These are phyloP conservation scores for Dasyurus viverrinus DNA, from an alignment of 2,113 vertebrate species.

Conservation along the genomic window DNA sequence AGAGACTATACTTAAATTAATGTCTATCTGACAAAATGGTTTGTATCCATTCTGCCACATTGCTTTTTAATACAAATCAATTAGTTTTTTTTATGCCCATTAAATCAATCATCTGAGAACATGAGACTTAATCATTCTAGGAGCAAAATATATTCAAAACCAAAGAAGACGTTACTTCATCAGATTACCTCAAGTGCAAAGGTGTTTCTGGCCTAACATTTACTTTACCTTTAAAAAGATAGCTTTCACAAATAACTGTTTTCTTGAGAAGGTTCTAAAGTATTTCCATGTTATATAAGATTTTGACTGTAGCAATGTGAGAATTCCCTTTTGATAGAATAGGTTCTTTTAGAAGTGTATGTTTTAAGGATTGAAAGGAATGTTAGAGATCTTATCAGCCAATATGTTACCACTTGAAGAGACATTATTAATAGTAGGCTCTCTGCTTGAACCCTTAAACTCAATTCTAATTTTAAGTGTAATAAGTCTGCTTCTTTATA, in stretches of 20 bases:
- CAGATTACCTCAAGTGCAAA: too few relatives aligned
- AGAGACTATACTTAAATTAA: not conserved
- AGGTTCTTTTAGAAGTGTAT: not conserved
- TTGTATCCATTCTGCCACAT: not conserved
- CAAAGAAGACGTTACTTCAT: not conserved
- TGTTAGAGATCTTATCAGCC: not conserved
- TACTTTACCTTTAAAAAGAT: not conserved
- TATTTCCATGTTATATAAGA: not conserved
- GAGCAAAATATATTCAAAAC: too few relatives aligned
- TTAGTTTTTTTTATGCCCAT: not conserved
- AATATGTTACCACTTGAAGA: not conserved
- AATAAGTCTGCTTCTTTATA: not conserved
- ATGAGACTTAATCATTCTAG: too few relatives aligned
- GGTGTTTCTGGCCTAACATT: not conserved
- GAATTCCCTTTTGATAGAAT: not conserved
- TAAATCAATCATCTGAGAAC: not conserved
- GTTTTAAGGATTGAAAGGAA: not conserved
- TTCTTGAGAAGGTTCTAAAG: not conserved
- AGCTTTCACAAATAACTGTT: not conserved
- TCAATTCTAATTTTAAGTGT: not conserved
- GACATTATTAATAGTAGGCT: not conserved
- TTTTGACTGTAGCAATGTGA: not conserved
- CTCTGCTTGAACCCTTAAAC: not conserved
- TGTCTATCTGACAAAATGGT: not conserved
- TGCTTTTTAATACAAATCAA: not conserved